Base-by-base conservation (phyloP, 2,797 vertebrate species). In the Chromis chromis region DNA sequence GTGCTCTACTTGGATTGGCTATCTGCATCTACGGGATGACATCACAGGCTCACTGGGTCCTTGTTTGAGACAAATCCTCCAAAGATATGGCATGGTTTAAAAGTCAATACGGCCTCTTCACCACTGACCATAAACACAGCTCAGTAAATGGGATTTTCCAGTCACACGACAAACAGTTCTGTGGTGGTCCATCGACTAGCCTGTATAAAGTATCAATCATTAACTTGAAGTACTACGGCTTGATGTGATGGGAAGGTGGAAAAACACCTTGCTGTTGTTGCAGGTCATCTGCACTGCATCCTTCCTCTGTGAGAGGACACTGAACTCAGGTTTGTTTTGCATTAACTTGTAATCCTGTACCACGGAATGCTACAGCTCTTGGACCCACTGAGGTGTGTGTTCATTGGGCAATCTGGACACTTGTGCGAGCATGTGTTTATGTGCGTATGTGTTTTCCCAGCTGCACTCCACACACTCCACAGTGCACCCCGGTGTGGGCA, bases 291-390 rank as follows among this genome's bases (percentile, higher is more conserved):
- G 72, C 52, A 33, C 70, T 48, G 66, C 72, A 81, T 83, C 84
- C 69, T 52, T 65, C 63, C 42, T 65, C 28, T 69, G 62, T 55
- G 63, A 57, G 68, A 50, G 71, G 81, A 83, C 83, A 74, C 54
- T 81, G 79, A 83, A 79, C 84, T 70, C 66, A 13, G 61, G 52
- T 84, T 79, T 85, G 76, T 86, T 88, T 92, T 90, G 79, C 76
- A 91, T 90, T 77, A 86, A 86, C 83, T 78, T 86, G 86, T 86
- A 89, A 89, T 85, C 75, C 75, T 78, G 69, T 67, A 83, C 69
- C 52, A 44, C 6, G 62, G 84, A 85, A 78, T 59, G 69, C 81
- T 69, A 48, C 83, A 72, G 75, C 63, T 69, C 80, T 66, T 31
- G 4, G 68, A 81, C 70, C 76, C 28, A 67, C 78, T 46, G 75